These are phyloP conservation scores for Cricetomys ansorgei DNA, from an alignment of 2,113 vertebrate genomes.

Conservation along the genomic window DNA sequence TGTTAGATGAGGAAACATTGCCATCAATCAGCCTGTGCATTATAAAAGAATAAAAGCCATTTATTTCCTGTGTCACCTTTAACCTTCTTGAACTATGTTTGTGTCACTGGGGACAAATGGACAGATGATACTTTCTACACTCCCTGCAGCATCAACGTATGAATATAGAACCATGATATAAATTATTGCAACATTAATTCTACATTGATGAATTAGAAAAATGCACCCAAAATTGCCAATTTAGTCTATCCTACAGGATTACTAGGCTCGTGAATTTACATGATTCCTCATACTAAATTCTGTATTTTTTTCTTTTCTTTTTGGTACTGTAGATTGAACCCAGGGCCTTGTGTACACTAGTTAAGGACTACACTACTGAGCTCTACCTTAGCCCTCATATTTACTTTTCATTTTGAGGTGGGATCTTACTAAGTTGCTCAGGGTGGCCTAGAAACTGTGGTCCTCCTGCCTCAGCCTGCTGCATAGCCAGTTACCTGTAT, in stretches of 20 bases:
- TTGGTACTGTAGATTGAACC: not conserved
- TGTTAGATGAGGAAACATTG: not conserved
- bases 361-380: not conserved
- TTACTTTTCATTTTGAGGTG: not conserved
- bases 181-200: slow-evolving; percentile 30
- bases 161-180: slow-evolving; percentile 24
- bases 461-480: too few species aligned
- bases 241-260: not conserved
- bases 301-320: not conserved
- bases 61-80: slow-evolving; percentile 17
- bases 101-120: not conserved
- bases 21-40: not conserved
- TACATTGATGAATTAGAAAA: not conserved
- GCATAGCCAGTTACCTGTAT: not conserved
- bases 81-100: not conserved
- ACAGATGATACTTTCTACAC: not conserved
- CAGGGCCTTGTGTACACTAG: not conserved
- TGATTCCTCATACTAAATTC: not conserved
- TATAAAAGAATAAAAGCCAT: not conserved
- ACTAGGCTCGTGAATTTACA: slow-evolving; percentile 24
- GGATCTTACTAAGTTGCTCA: not conserved
- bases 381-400: not conserved
- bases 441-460: not conserved
- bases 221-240: slow-evolving; percentile 23
- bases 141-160: not conserved